Evolutionary conservation across 2,888 invertebrate genomes (phyloP), one percentile per base, ranked within the genome.

Genomic region (Stomorhina lunata): DNA sequence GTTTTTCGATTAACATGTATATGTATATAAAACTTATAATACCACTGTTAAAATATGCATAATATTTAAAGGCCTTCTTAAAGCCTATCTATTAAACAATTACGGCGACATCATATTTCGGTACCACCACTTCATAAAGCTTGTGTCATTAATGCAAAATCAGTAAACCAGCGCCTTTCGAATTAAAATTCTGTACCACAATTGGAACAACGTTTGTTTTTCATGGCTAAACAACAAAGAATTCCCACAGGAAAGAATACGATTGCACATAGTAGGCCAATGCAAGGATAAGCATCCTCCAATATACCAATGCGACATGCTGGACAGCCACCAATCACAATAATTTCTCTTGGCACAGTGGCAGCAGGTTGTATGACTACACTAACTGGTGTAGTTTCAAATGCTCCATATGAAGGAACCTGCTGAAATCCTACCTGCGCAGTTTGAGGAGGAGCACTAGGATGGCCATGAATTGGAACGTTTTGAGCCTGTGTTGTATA

Each of bases 221-320:
- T 95, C 90, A 97, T 93, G 34, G 96, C 94, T 63, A 98, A 92
- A 89, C 98, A 98, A 89, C 97, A 97, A 7, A 98, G 91, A 82
- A 98, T 94, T 34, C 98, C 98, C 40, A 97, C 66, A 0, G 98
- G 98, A 88, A 98, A 98, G 77, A 88, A 89, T n/a, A 87, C 84
- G 45, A 90, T 87, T 20, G 90, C 90, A 91, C 97, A 97, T 72
- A 95, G 92, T 12, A 98, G 92, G 75, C 97, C 98, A 53, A 96
- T 92, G 87, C 96, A 95, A 0, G 97, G 95, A 90, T 95, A 97
- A 88, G 97, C 96, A 86, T 97, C 97, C 91, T 97, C 96, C 48
- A 97, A 92, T 27, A 96, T 93, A 15, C 97, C 98, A 79, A 97
- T 96, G 85, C 97, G 93, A 88, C 97, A 98, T 1, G 96, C 95